A percentile compares a stretch with the other conserved stretches of the same genome.
Conservation (phyloP, 2,113 vertebrate genomes). For the Euleptes europaea region DNA sequence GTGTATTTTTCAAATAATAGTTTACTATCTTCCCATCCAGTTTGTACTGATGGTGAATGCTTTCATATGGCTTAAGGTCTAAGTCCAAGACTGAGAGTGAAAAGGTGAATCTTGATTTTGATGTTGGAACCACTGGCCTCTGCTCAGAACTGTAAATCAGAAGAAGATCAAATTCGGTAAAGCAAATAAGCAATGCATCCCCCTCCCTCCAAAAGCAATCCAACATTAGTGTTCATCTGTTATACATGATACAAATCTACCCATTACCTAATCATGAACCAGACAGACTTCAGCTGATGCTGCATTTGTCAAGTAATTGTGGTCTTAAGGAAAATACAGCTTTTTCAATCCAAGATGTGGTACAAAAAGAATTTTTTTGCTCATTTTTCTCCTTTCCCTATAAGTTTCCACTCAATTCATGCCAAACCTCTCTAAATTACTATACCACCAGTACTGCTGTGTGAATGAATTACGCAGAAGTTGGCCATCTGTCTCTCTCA, state of each 20-base stretch:
- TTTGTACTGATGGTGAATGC: constrained; percentile 88
- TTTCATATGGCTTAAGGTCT: constrained; percentile 93
- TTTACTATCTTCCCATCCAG: constrained; percentile 92
- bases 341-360: constrained; percentile 1
- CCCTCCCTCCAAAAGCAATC: background rate
- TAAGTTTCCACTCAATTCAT: constrained; percentile 1
- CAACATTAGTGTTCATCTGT: background rate
- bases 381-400: constrained; percentile 1
- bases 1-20: constrained; percentile 85
- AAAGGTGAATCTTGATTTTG: constrained; percentile 83
- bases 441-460: background rate
- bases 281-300: background rate
- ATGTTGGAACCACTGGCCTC: constrained; percentile 75
- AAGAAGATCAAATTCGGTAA: constrained; percentile 29
- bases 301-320: background rate
- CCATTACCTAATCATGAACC: background rate
- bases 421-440: constrained; percentile 24
- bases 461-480: background rate
- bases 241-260: background rate
- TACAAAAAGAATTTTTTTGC: background rate
- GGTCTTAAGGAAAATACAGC: constrained; percentile 15
- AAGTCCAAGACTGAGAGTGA: constrained; percentile 93
- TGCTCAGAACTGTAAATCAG: constrained; percentile 76
- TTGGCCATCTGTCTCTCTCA: background rate
- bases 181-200: background rate